Evolutionary conservation across 2,113 vertebrate species (phyloP), one percentile per base, ranked within the genome.

Genomic region (Athene noctua): DNA sequence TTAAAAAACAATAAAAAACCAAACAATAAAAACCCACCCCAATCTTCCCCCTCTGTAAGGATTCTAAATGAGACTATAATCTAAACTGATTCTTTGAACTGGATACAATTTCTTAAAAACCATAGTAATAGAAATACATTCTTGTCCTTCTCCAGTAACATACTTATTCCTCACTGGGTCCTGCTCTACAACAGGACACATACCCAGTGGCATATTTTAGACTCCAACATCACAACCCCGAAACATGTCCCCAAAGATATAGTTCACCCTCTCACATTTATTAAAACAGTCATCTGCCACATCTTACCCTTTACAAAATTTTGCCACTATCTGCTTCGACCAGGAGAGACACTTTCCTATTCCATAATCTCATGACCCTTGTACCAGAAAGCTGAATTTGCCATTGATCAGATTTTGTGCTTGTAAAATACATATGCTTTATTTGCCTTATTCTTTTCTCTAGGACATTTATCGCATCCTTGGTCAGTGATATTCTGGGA

Each of bases 11-110:
- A 2, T 14, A 42, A 38, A 34, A 26, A 23, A 8, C 3, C 10
- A 40, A 40, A 40, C 40, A 40, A 6, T 7, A 1, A 11, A 16
- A 10, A 12, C 0, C 1, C 3, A 12, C 1, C 1, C 3, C 16
- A 65, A 0, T 42, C 38, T 51, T 51, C 5, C 5, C 13, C 7
- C 17, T 66, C 26, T n/a, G 17, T 25, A 94, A 92, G 32, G 10
- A 29, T 47, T 59, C 34, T 54, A 72, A 62, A 75, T 30, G 21
- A 84, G 7, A 18, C 29, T 82, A 5, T 30, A 38, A 58, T 40
- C 30, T n/a, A 81, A 47, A 36, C 2, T 18, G 17, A 52, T 26
- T 47, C 23, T 32, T 71, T 79, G 13, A 40, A 47, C 25, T 26
- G 4, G 10, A 22, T 42, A n/a, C 1, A n/a, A 20, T 82, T 82